These are phyloP conservation scores for Drosophila ambigua DNA, from an alignment of 1,140 invertebrate species.

Conservation along the genomic window DNA sequence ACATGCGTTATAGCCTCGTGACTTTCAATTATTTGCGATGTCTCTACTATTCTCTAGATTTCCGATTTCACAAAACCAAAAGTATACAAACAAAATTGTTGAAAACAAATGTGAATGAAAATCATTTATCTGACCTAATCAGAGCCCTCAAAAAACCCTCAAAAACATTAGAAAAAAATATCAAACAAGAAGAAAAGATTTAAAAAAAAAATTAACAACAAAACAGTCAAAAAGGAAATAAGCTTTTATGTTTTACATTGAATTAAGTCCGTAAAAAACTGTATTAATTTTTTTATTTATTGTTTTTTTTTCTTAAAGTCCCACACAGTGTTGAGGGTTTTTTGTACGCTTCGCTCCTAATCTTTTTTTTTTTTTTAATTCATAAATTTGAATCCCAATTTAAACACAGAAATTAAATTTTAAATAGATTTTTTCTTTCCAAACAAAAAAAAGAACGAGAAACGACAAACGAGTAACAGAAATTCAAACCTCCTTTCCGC, in stretches of 20 bases:
- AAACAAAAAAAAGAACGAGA: constrained; percentile 29
- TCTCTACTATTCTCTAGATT: constrained; percentile 83
- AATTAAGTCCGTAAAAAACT: too few relatives aligned
- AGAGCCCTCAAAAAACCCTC: too few relatives aligned
- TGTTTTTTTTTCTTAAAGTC: neutral
- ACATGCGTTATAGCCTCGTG: constrained; percentile 83
- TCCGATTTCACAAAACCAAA: constrained; percentile 54
- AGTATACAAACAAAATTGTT: constrained; percentile 51
- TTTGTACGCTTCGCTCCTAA: too few relatives aligned
- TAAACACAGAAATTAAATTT: constrained; percentile 2
- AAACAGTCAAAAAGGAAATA: too few relatives aligned
- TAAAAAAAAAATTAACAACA: too few relatives aligned
- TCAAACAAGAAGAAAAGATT: neutral
- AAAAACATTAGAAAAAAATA: too few relatives aligned
- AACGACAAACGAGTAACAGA: constrained; percentile 55
- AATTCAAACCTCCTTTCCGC: constrained; percentile 82
- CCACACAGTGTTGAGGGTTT: too few relatives aligned
- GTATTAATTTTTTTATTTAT: too few relatives aligned
- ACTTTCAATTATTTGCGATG: constrained; percentile 80
- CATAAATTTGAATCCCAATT: constrained; percentile 7
- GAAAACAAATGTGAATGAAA: constrained; percentile 46
- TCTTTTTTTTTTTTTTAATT: constrained; percentile 27
- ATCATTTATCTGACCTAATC: constrained; percentile 9
- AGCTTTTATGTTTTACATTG: too few relatives aligned
- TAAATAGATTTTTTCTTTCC: constrained; percentile 10